Conservation (phyloP, 2,113 vertebrate genomes). For the Atherinomorus stipes region DNA sequence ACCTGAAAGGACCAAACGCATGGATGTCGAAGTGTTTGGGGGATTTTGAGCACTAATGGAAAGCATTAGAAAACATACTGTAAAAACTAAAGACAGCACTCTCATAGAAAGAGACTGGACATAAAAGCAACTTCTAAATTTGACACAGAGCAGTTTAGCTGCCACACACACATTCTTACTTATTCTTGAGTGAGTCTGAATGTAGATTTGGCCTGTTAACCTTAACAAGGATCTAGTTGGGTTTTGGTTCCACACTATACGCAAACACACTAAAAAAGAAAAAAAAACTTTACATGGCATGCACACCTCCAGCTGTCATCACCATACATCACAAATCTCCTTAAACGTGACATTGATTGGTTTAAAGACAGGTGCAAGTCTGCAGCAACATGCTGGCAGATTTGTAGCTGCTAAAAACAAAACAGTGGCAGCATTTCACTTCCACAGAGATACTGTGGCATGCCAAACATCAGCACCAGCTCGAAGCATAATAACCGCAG, state of each 20-base stretch:
- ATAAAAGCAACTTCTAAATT: slow-evolving; percentile 31
- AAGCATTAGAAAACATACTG: neutral
- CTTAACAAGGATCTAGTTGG: neutral
- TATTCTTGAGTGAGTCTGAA: neutral
- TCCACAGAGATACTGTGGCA: too few species aligned
- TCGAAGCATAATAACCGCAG: too few species aligned
- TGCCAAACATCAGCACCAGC: too few species aligned
- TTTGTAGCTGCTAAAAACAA: neutral
- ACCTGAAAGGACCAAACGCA: slow-evolving; percentile 29
- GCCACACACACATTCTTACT: neutral
- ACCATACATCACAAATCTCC: too few species aligned
- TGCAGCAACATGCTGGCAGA: too few species aligned
- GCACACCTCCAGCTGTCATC: too few species aligned
- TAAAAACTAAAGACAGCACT: neutral
- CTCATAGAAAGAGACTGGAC: neutral
- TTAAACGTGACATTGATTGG: too few species aligned
- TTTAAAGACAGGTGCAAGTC: too few species aligned
- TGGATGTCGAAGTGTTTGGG: slow-evolving; percentile 19
- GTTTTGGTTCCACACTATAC: neutral
- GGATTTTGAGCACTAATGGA: neutral
- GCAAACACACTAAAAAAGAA: too few species aligned
- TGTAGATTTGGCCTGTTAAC: neutral
- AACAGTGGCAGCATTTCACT: too few species aligned
- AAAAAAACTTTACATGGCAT: neutral
- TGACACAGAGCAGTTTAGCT: slow-evolving; percentile 5